Percentiles rank a stretch among this genome's conserved stretches.
phyloP scores from a whole-genome alignment of 1,140 invertebrate species.

The Eriocheir sinensis region DNA sequence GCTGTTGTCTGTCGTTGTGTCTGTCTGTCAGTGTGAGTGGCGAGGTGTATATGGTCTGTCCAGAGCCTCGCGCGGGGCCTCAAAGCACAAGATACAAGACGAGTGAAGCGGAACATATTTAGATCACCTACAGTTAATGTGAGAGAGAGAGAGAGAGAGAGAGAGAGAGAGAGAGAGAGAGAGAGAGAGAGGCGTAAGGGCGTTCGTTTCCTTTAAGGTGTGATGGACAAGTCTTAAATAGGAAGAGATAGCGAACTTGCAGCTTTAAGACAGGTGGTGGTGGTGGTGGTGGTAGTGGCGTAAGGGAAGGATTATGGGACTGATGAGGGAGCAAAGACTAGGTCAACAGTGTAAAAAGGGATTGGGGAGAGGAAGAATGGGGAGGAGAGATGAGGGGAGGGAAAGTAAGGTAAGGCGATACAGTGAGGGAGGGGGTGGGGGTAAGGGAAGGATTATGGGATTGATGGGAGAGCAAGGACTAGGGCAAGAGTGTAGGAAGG shows the following conservation, averaged over 20 bases:
- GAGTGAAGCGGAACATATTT: neutral
- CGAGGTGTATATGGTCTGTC: slow-evolving; percentile 1
- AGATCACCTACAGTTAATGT: too few relatives aligned
- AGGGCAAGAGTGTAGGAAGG: too few relatives aligned
- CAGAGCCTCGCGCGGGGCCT: neutral
- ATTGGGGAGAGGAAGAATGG: neutral
- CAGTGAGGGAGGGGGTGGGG: too few relatives aligned
- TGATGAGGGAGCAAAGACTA: neutral
- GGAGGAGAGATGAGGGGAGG: neutral
- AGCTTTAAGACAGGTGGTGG: neutral
- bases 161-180: too few relatives aligned
- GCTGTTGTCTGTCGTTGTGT: neutral
- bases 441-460: too few relatives aligned
- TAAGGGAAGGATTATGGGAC: neutral
- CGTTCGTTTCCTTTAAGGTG: neutral
- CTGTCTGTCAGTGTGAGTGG: neutral
- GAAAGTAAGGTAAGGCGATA: too few relatives aligned
- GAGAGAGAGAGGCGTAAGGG: neutral
- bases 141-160: too few relatives aligned
- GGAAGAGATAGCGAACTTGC: neutral
- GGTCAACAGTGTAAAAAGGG: too few relatives aligned
- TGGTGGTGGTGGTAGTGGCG: neutral
- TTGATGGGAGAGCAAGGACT: too few relatives aligned
- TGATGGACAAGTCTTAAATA: neutral
- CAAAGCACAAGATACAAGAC: neutral